phyloP scores from a whole-genome alignment of 2,888 invertebrate species.

The Seira musarum region DNA sequence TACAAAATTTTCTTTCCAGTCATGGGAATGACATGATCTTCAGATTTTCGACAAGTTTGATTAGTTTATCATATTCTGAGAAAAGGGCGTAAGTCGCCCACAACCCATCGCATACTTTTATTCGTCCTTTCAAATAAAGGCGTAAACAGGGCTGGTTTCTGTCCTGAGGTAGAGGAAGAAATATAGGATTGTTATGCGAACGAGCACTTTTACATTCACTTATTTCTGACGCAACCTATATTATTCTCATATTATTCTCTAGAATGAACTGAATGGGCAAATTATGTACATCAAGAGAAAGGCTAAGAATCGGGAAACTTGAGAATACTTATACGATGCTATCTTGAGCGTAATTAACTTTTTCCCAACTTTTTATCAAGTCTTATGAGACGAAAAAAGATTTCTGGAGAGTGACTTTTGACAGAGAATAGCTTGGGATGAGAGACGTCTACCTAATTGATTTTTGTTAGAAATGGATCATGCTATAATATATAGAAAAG shows the following conservation, averaged over 20 bases:
- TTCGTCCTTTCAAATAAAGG: background rate
- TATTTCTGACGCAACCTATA: no score
- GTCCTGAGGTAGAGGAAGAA: background rate
- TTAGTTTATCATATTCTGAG: slow-evolving; percentile 35
- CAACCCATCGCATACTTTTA: background rate
- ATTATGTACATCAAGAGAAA: background rate
- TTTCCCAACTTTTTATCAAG: background rate
- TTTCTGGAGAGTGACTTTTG: background rate
- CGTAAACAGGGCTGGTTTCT: background rate
- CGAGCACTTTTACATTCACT: background rate
- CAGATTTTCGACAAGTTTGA: slow-evolving; percentile 51
- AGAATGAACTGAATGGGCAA: background rate
- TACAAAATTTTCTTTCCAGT: slow-evolving; percentile 42
- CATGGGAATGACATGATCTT: slow-evolving; percentile 66
- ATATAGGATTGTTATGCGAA: background rate
- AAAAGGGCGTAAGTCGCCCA: background rate
- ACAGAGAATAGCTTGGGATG: slow-evolving; percentile 1
- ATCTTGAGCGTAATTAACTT: slow-evolving; percentile 20
- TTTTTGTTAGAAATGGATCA: background rate
- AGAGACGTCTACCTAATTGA: slow-evolving; percentile 17
- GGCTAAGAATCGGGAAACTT: background rate
- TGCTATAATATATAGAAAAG: background rate
- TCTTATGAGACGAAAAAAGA: slow-evolving; percentile 10
- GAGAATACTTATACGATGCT: background rate
- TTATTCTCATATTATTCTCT: no score